Base-by-base conservation (phyloP, 2,888 invertebrate species). In the Hypsopygia costalis region DNA sequence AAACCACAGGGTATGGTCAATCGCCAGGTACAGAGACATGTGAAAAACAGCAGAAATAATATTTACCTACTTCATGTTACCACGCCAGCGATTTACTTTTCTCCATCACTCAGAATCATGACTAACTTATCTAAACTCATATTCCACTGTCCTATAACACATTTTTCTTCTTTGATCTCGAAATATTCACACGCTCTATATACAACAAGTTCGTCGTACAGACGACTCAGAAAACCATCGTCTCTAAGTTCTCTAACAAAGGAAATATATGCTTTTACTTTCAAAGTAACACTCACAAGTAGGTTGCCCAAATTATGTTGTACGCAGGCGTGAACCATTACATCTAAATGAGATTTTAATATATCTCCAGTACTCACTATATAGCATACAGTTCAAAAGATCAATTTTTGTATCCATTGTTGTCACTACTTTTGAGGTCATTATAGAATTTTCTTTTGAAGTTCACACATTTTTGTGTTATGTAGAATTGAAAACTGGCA, bases 151-250 rank as follows among this genome's bases (percentile, higher is more conserved):
- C 33, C 36, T 34, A 12, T 28, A 11, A 32, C 30, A 25, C 10
- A 36, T 32, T 10, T 36, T 34, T n/a, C n/a, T n/a, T n/a, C n/a
- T 34, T 40, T 49, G 58, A 62, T 63, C 58, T 40, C 38, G 46
- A 44, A 49, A 57, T 58, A 59, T 69, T 81, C 80, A 55, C 81
- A 81, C 81, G 82, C 80, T 81, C 81, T 66, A 62, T 69, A 80
- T 77, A 63, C 55, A 52, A 30, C n/a, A n/a, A n/a, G n/a, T n/a
- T n/a, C n/a, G n/a, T 42, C 37, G 38, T 34, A 44, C 43, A 40
- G 40, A 47, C 47, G 44, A 44, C 58, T 58, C 52, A 48, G 43
- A 43, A 49, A 53, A 55, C 44, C 51, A 58, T 49, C 56, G 58
- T 61, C 58, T 51, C 47, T 49, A 52, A 69, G 56, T 58, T 61